Evolutionary conservation across 2,888 invertebrate genomes (phyloP).

Genomic region (Stenichneumon culpator): DNA sequence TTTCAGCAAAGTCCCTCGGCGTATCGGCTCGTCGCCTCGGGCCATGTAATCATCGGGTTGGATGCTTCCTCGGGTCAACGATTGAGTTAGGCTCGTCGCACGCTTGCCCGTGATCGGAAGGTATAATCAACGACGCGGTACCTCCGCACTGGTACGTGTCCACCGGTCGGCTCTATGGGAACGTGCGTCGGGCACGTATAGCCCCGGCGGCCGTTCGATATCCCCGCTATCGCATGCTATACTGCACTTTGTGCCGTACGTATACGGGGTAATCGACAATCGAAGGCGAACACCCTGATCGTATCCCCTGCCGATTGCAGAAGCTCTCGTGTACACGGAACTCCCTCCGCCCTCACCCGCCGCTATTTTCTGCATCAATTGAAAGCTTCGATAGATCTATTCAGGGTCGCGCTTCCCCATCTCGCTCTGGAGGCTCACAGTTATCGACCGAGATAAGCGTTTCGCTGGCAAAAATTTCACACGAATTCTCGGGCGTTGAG

Average conservation of each 20-base stretch:
- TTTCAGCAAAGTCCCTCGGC: constrained; percentile 74
- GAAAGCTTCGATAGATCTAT: constrained; percentile 38
- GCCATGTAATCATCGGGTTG: constrained; percentile 78
- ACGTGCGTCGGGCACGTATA: constrained; percentile 50
- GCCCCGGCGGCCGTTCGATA: constrained; percentile 32
- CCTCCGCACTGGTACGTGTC: constrained; percentile 58
- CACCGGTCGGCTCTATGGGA: constrained; percentile 37
- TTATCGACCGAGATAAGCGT: background rate
- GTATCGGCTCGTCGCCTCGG: constrained; percentile 75
- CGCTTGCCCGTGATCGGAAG: constrained; percentile 67
- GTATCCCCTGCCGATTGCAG: constrained; percentile 18
- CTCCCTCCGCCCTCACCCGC: background rate
- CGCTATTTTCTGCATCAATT: constrained; percentile 52
- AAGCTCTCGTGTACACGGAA: constrained; percentile 32
- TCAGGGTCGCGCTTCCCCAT: background rate
- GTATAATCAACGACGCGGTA: constrained; percentile 67
- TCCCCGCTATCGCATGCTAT: constrained; percentile 58
- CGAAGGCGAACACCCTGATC: constrained; percentile 49
- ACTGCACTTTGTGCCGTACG: constrained; percentile 48
- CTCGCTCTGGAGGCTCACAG: background rate
- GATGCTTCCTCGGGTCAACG: constrained; percentile 67
- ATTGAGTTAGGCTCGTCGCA: constrained; percentile 66
- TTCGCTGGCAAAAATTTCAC: background rate
- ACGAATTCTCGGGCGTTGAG: background rate
- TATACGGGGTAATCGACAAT: constrained; percentile 59